Percentiles rank a stretch among this genome's conserved stretches.
Evolutionary conservation across 2,797 vertebrate genomes (phyloP).

Genomic region (Leptatherina wallacei): DNA sequence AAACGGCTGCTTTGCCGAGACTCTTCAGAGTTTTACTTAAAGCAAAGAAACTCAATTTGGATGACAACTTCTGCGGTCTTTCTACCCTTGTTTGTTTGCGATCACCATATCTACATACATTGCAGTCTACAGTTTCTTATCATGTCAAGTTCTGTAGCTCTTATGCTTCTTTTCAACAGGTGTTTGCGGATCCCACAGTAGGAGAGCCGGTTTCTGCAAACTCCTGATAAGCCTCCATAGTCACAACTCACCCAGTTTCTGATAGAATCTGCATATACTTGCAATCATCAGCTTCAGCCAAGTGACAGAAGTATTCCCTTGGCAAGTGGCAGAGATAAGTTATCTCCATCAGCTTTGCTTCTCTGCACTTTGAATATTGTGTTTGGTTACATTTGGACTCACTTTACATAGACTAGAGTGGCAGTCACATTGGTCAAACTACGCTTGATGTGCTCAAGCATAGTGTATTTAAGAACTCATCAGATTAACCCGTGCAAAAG

Average conservation of each 20-base stretch:
- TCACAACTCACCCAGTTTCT: conserved; percentile 22
- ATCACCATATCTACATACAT: conserved; percentile 21
- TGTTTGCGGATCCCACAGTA: conserved; percentile 55
- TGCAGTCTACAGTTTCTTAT: conserved; percentile 51
- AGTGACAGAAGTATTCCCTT: conserved; percentile 67
- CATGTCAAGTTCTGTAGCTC: conserved; percentile 45
- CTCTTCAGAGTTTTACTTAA: conserved; percentile 18
- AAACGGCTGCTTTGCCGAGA: background rate
- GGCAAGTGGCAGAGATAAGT: conserved; percentile 52
- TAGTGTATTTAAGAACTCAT: conserved; percentile 47
- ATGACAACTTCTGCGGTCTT: conserved; percentile 20
- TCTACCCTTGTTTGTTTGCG: background rate
- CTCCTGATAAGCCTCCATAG: conserved; percentile 69
- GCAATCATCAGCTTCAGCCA: conserved; percentile 63
- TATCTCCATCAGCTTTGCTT: conserved; percentile 65
- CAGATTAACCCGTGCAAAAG: conserved; percentile 47
- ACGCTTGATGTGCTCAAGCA: conserved; percentile 48
- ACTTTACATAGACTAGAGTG: conserved; percentile 50
- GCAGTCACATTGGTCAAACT: conserved; percentile 31
- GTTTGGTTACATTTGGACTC: conserved; percentile 65
- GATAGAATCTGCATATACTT: conserved; percentile 75
- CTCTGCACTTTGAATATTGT: conserved; percentile 63
- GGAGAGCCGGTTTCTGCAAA: conserved; percentile 61
- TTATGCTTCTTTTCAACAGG: conserved; percentile 66
- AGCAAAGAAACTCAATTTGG: conserved; percentile 38